These are phyloP conservation scores for Spodoptera exigua DNA, from an alignment of 2,888 invertebrate genomes.

Conservation along the genomic window DNA sequence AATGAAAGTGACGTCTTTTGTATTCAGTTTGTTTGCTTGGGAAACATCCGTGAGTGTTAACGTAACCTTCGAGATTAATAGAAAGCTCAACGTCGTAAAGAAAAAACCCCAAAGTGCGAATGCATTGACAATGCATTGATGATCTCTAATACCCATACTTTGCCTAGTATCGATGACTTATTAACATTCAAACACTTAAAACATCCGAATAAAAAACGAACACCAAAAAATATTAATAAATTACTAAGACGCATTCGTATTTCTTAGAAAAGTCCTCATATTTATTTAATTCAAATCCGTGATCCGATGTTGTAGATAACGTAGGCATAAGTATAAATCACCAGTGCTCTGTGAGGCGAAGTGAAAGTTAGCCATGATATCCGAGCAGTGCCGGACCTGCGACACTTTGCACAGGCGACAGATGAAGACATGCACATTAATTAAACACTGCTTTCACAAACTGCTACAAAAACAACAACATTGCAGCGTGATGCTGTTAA, in stretches of 20 bases:
- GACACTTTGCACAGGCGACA: conserved; percentile 70
- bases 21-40: conserved; percentile 67
- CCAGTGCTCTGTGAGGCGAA: conserved; percentile 69
- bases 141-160: conserved; percentile 14
- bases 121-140: background rate
- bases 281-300: conserved; percentile 73
- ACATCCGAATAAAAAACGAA: conserved; percentile 38
- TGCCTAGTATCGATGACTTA: conserved; percentile 14
- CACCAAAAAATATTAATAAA: conserved; percentile 28
- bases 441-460: conserved; percentile 77
- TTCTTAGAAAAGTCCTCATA: conserved; percentile 52
- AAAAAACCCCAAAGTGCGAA: conserved; percentile 39
- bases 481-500: conserved; percentile 34
- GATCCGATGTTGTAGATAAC: conserved; percentile 78
- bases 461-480: conserved; percentile 62
- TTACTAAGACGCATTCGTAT: conserved; percentile 40
- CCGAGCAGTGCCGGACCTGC: conserved; percentile 70
- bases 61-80: conserved; percentile 56
- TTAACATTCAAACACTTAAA: conserved; percentile 20
- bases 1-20: conserved; percentile 68
- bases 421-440: conserved; percentile 74
- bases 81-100: conserved; percentile 38
- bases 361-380: conserved; percentile 81
- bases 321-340: conserved; percentile 79
- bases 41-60: conserved; percentile 66